Percentiles rank a stretch among this genome's conserved stretches.
Conservation (phyloP, 2,797 vertebrate species). For the Antennarius maculatus region DNA sequence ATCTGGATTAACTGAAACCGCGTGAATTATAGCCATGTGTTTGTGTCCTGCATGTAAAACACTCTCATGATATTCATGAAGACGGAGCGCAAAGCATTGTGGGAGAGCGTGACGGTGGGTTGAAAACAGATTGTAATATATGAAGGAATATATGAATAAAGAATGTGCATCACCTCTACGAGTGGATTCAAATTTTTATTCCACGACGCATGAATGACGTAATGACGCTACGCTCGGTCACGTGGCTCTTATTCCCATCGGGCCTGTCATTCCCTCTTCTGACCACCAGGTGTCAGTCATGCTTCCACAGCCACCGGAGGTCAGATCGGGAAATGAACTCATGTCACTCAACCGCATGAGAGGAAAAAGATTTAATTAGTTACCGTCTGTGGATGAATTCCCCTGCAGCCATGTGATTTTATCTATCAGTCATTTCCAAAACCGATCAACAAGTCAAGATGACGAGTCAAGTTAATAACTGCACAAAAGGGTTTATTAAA, state of each 20-base stretch:
- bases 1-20: slow-evolving; percentile 16
- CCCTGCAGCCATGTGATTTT: not conserved
- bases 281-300: slow-evolving; percentile 59
- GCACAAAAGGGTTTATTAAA: too few relatives aligned
- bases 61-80: slow-evolving; percentile 76
- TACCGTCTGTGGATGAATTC: not conserved
- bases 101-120: not conserved
- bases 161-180: slow-evolving; percentile 55
- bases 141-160: slow-evolving; percentile 63
- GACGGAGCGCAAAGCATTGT: slow-evolving; percentile 40
- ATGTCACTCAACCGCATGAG: slow-evolving; percentile 9
- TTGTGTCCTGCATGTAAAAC: slow-evolving; percentile 64
- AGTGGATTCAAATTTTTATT: too few relatives aligned
- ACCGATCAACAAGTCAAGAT: too few relatives aligned
- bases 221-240: too few relatives aligned
- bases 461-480: too few relatives aligned
- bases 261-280: not conserved
- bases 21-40: slow-evolving; percentile 48
- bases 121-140: slow-evolving; percentile 44
- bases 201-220: too few relatives aligned
- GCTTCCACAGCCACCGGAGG: slow-evolving; percentile 6
- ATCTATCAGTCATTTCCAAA: not conserved
- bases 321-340: slow-evolving; percentile 5
- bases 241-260: too few relatives aligned
- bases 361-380: not conserved